Base-by-base conservation (phyloP, 2,797 vertebrate species). In the Scomberomorus guttatus region DNA sequence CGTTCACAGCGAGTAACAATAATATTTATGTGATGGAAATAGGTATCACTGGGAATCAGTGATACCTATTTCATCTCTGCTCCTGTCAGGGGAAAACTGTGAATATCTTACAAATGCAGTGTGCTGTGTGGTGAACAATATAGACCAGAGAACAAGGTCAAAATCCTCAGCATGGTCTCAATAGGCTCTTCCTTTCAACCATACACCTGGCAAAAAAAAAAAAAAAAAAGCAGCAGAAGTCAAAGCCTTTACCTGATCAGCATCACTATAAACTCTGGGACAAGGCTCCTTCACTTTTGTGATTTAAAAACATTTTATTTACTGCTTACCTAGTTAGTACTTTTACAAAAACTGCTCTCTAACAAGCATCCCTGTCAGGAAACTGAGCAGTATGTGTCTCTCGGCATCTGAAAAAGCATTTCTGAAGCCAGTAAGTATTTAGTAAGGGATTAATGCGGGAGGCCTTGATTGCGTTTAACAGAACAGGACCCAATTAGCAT, bases 401-500 rank as follows among this genome's bases (percentile, higher is more conserved):
- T 71, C 52, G 63, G 25, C 65, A 54, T 69, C 51, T 77, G 70
- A 65, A 83, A 80, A 87, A 74, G 70, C 80, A 69, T 87, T 77
- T 91, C 79, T 87, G 86, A 90, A 91, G 89, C 84, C 84, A 94
- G 86, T 77, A 87, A 93, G 88, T 91, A 92, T 95, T 95, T 94
- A 93, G 93, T 90, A 82, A 93, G 84, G 93, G 88, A 90, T 94
- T 93, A 94, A 93, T 89, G 90, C 85, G 61, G 83, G 85, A 93
- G 91, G 92, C 89, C 92, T 92, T 93, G 92, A 92, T 93, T 93
- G 92, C 92, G 44, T 95, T 95, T 93, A 95, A 94, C 92, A 90
- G 93, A 94, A 95, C 94, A 94, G 92, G 92, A 93, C 89, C 84
- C 84, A 93, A 95, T 95, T 95, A 95, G 94, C 95, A 95, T 95